phyloP scores from a whole-genome alignment of 2,888 invertebrate genomes.

The Temnothorax rugatulus region DNA sequence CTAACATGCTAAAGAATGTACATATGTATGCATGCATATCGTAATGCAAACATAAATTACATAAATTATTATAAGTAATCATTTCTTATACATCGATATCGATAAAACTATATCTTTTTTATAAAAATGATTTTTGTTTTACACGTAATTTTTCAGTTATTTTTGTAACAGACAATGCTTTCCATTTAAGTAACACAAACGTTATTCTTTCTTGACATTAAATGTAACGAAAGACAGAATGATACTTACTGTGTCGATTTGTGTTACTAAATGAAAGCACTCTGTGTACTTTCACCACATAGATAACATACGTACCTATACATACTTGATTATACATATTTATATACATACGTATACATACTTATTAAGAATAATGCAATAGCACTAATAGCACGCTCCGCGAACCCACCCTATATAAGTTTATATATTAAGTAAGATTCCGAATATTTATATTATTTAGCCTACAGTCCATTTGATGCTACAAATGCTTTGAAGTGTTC shows the following conservation, averaged over 20 bases:
- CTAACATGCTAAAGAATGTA: conserved; percentile 35
- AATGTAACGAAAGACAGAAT: too few relatives aligned
- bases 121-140: not conserved
- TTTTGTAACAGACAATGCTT: not conserved
- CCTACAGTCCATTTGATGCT: too few relatives aligned
- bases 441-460: not conserved
- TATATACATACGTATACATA: too few relatives aligned
- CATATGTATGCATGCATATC: not conserved
- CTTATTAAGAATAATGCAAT: too few relatives aligned
- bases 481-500: too few relatives aligned
- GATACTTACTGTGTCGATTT: too few relatives aligned
- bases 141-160: not conserved
- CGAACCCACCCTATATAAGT: too few relatives aligned
- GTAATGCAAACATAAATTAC: not conserved
- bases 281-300: not conserved
- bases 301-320: not conserved
- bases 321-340: too few relatives aligned
- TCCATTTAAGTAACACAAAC: too few relatives aligned
- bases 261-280: too few relatives aligned
- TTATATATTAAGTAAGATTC: not conserved
- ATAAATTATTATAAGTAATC: not conserved
- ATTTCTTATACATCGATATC: not conserved
- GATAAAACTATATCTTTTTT: not conserved
- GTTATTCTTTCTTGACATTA: too few relatives aligned
- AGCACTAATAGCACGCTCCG: too few relatives aligned